Evolutionary conservation across 2,113 vertebrate genomes (phyloP), one percentile per base, ranked within the genome.

Genomic region (Heptranchias perlo): DNA sequence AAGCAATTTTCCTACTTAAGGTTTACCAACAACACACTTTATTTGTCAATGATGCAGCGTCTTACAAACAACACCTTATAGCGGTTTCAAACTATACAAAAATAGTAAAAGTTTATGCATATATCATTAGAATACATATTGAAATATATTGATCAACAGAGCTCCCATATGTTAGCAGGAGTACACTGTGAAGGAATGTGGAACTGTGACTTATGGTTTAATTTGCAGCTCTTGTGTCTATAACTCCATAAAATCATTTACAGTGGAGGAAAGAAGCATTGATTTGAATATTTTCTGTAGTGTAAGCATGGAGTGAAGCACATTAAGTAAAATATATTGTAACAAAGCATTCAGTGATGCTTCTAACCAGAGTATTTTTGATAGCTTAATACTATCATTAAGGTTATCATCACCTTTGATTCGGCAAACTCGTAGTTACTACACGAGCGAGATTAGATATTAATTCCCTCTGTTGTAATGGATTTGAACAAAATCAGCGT

Each of bases 61-160:
- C 47, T 95, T 69, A 49, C 10, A 95, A 95, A 31, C 65, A 52
- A 95, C 61, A 6, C 44, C 39, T 52, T 52, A 67, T 21, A 69
- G 10, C 47, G 44, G 47, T 95, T 94, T 49, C 18, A 95, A 95
- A 95, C 44, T 95, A 65, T 18, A 73, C 25, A 95, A 95, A 95
- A 95, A 67, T 94, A 95, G 65, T 52, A 39, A 73, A 73, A 25
- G 62, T 94, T 47, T 65, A 65, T 65, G 87, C 49, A 47, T 47
- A 64, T 67, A 94, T 65, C 54, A 69, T 95, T 95, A 52, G 64
- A 69, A 95, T 69, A 93, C 64, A 62, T 23, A 23, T 64, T 89
- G 92, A 94, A 64, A 95, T 62, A 7, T 39, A 62, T 1, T 31
- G 28, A 49, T 52, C 44, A 35, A 73, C 52, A 44, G 25, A 95